Evolutionary conservation across 2,797 vertebrate genomes (phyloP).

Genomic region (Meda fulgida): DNA sequence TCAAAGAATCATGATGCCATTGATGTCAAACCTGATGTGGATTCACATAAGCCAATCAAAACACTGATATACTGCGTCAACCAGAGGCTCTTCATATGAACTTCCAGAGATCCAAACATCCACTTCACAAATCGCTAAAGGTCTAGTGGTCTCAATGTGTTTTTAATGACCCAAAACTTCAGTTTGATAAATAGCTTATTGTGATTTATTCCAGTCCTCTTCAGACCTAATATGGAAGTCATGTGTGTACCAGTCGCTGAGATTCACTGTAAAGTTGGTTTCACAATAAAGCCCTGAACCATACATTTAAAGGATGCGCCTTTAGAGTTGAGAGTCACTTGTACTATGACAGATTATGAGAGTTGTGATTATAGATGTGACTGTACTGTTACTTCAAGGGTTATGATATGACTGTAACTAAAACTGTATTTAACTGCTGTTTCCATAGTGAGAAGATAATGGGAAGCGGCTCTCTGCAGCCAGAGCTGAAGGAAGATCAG

Average conservation of each 20-base stretch:
- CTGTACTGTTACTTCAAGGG: not conserved
- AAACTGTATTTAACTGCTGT: slow-evolving; percentile 29
- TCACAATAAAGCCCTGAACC: not conserved
- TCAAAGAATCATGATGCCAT: not conserved
- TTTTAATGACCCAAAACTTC: not conserved
- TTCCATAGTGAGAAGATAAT: slow-evolving; percentile 66
- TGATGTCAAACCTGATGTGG: not conserved
- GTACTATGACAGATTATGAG: not conserved
- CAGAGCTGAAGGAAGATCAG: slow-evolving; percentile 77
- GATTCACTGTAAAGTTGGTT: not conserved
- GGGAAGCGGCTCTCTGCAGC: slow-evolving; percentile 76
- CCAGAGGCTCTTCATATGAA: not conserved
- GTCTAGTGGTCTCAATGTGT: slow-evolving; percentile 5
- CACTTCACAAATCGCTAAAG: not conserved
- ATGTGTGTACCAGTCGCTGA: not conserved
- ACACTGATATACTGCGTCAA: not conserved
- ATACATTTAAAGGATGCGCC: not conserved
- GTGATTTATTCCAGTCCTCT: not conserved
- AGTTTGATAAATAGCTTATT: not conserved
- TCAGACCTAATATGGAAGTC: not conserved
- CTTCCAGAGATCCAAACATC: not conserved
- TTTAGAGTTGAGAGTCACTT: not conserved
- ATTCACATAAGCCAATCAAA: not conserved
- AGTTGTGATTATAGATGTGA: not conserved
- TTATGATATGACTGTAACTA: not conserved